phyloP scores from a whole-genome alignment of 1,140 invertebrate species.

The Pararge aegeria region DNA sequence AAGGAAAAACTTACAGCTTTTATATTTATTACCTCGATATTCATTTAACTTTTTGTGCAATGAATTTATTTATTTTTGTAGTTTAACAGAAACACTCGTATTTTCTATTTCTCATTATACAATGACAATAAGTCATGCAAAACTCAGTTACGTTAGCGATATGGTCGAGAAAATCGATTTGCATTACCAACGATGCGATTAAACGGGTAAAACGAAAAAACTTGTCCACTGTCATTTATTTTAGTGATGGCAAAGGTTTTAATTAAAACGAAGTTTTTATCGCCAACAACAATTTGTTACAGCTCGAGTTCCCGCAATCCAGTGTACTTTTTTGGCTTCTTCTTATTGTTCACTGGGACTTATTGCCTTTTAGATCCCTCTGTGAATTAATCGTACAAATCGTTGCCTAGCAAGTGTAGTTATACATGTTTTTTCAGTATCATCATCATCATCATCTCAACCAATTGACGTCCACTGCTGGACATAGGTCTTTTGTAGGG shows the following conservation, averaged over 20 bases:
- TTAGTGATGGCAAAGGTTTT: background rate
- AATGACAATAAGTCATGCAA: background rate
- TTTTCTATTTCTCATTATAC: background rate
- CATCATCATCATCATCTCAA: no score
- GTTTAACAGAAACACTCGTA: background rate
- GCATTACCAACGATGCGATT: slow-evolving; percentile 3
- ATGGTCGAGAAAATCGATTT: background rate
- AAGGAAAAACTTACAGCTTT: no score
- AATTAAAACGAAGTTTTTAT: slow-evolving; percentile 13
- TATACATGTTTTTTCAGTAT: no score
- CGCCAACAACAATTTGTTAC: slow-evolving; percentile 9
- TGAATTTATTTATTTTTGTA: no score
- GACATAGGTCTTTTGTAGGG: no score
- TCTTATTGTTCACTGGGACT: slow-evolving; percentile 12
- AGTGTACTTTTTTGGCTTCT: slow-evolving; percentile 18
- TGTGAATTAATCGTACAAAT: slow-evolving; percentile 8
- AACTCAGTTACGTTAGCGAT: background rate
- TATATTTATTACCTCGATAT: no score
- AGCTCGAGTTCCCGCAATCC: slow-evolving; percentile 6
- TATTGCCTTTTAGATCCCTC: background rate
- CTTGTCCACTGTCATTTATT: slow-evolving; percentile 5
- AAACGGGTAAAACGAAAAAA: background rate
- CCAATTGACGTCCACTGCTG: no score
- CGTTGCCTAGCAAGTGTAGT: background rate
- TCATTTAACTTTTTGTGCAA: no score